Evolutionary conservation across 30 jellyfish, hydroid and myxozoan species (phyloP).

Genomic region (Hydra vulgaris): DNA sequence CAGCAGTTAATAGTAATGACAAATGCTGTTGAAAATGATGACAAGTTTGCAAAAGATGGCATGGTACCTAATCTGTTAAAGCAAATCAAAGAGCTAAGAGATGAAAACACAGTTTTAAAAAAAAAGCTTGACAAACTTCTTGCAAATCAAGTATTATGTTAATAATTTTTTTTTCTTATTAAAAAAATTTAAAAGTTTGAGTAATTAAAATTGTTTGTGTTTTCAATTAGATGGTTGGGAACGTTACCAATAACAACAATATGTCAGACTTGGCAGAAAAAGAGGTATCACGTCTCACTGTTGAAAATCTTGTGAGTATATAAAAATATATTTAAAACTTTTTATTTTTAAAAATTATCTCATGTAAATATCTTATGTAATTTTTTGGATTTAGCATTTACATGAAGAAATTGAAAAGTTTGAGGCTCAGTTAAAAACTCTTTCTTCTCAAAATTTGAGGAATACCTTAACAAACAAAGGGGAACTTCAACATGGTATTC

Average conservation of each 20-base stretch:
- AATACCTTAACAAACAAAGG: background rate
- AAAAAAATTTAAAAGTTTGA: too few relatives aligned
- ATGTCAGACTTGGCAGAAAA: slow-evolving; percentile 34
- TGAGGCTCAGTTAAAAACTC: background rate
- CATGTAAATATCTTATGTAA: too few relatives aligned
- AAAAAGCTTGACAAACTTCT: slow-evolving; percentile 21
- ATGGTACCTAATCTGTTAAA: slow-evolving; percentile 46
- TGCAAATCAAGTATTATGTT: background rate
- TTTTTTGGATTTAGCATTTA: background rate
- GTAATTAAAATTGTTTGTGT: background rate
- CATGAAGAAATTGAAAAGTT: background rate
- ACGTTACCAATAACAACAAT: background rate
- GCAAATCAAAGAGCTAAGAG: slow-evolving; percentile 40
- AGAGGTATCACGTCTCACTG: slow-evolving; percentile 70
- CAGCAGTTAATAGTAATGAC: slow-evolving; percentile 39
- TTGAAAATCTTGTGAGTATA: slow-evolving; percentile 50
- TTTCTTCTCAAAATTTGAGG: background rate
- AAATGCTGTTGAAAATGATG: slow-evolving; percentile 32
- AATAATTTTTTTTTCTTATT: background rate
- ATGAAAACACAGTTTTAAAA: slow-evolving; percentile 37
- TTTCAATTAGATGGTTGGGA: background rate
- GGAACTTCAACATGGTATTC: background rate
- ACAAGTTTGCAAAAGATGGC: slow-evolving; percentile 23
- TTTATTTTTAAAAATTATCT: background rate
- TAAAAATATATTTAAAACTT: background rate